Percentiles rank a stretch among this genome's conserved stretches.
These are phyloP conservation scores for Mirza zaza DNA, from an alignment of 2,113 vertebrate genomes.

Conservation along the genomic window DNA sequence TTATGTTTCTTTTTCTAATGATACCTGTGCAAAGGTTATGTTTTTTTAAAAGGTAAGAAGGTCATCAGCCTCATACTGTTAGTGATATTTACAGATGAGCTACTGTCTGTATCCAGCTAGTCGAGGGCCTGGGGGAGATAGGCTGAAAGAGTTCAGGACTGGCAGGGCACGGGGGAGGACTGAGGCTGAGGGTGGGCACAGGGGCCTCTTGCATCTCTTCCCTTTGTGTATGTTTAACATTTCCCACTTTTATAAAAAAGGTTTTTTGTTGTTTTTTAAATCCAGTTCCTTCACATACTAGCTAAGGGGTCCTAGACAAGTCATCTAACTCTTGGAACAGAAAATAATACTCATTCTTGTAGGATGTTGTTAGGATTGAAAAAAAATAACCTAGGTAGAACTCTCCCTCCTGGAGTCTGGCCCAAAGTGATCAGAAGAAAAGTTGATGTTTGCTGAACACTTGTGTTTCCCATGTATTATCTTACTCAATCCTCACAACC, in stretches of 20 bases:
- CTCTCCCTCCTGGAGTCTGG: neutral
- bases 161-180: neutral
- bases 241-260: neutral
- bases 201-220: neutral
- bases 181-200: neutral
- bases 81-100: neutral
- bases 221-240: neutral
- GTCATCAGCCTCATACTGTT: neutral
- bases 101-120: neutral
- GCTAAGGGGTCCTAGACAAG: neutral
- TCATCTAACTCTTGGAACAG: neutral
- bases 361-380: neutral
- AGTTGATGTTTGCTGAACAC: neutral
- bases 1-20: neutral
- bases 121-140: neutral
- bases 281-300: neutral
- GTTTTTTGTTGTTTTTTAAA: neutral
- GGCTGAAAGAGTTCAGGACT: neutral
- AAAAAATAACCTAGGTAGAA: neutral
- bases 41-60: neutral
- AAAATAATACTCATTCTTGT: neutral
- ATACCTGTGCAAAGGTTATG: neutral
- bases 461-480: neutral
- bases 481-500: neutral
- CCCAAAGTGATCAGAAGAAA: neutral